Percentiles rank a stretch among this genome's conserved stretches.
phyloP scores from a whole-genome alignment of 2,888 invertebrate species.

The Eumacrocentrus americanus region DNA sequence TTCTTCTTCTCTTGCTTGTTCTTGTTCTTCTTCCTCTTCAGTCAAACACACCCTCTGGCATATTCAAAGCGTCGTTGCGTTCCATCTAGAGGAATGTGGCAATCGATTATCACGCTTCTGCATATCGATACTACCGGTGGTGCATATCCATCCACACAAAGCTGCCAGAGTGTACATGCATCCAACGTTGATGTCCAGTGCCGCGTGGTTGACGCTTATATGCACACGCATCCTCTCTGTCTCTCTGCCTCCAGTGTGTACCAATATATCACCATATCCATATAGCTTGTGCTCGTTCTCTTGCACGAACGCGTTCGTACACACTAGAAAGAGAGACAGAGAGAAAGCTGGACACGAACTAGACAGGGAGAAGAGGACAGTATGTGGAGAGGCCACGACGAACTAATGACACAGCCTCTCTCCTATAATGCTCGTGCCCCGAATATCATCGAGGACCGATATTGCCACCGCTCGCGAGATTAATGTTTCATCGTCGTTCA shows the following conservation, averaged over 20 bases:
- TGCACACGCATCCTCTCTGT: slow-evolving; percentile 21
- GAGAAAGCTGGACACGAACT: slow-evolving; percentile 24
- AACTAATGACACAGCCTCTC: slow-evolving; percentile 44
- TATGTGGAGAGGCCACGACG: slow-evolving; percentile 28
- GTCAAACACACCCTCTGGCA: background rate
- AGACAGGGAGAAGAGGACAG: slow-evolving; percentile 12
- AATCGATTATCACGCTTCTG: slow-evolving; percentile 58
- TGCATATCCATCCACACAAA: slow-evolving; percentile 2
- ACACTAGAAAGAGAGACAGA: slow-evolving; percentile 19
- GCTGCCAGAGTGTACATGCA: background rate
- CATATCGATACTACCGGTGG: slow-evolving; percentile 49
- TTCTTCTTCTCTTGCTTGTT: too few species aligned
- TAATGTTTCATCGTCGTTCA: slow-evolving; percentile 53
- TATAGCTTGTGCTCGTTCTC: slow-evolving; percentile 32
- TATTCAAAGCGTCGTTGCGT: slow-evolving; percentile 33
- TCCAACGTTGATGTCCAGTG: background rate
- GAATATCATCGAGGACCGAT: slow-evolving; percentile 57
- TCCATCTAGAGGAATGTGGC: slow-evolving; percentile 55
- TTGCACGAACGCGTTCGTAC: slow-evolving; percentile 34
- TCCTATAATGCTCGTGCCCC: slow-evolving; percentile 57
- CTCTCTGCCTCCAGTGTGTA: slow-evolving; percentile 17
- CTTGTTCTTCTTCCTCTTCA: too few species aligned
- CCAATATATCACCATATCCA: slow-evolving; percentile 14
- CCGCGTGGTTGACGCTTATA: slow-evolving; percentile 17
- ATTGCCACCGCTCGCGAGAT: slow-evolving; percentile 56